Evolutionary conservation across 1,140 invertebrate genomes (phyloP).

Genomic region (Drosophila lini): DNA sequence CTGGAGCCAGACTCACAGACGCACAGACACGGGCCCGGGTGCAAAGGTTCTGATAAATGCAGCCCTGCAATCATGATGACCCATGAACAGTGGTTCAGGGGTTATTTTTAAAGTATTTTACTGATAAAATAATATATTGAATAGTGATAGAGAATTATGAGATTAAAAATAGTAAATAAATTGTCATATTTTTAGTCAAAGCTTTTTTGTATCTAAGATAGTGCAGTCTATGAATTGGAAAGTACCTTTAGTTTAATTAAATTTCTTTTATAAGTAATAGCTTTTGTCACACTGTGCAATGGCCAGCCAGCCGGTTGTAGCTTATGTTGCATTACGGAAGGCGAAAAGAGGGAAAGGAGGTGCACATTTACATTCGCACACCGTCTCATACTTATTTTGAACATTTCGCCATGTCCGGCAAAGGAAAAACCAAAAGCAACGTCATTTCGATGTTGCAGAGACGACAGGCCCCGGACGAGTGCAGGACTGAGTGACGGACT

Average conservation of each 20-base stretch:
- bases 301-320: conserved; percentile 14
- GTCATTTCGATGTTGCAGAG: conserved; percentile 49
- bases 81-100: conserved; percentile 46
- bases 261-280: neutral
- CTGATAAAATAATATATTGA: rapidly evolving
- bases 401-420: conserved; percentile 70
- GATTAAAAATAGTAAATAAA: too few relatives aligned
- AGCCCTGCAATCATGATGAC: conserved; percentile 52
- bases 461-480: conserved; percentile 61
- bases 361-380: conserved; percentile 69
- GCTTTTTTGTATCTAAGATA: too few relatives aligned
- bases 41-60: conserved; percentile 75
- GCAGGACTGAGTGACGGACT: conserved; percentile 31
- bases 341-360: conserved; percentile 28
- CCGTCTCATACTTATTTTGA: conserved; percentile 75
- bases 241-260: neutral
- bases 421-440: conserved; percentile 49
- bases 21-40: conserved; percentile 57
- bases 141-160: too few relatives aligned
- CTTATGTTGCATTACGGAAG: conserved; percentile 36
- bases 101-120: neutral
- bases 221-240: too few relatives aligned
- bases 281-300: conserved; percentile 15
- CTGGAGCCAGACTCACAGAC: conserved; percentile 46
- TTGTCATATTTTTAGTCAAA: too few relatives aligned